These are phyloP conservation scores for Centropus unirufus DNA, from an alignment of 2,113 vertebrate genomes.

Conservation along the genomic window DNA sequence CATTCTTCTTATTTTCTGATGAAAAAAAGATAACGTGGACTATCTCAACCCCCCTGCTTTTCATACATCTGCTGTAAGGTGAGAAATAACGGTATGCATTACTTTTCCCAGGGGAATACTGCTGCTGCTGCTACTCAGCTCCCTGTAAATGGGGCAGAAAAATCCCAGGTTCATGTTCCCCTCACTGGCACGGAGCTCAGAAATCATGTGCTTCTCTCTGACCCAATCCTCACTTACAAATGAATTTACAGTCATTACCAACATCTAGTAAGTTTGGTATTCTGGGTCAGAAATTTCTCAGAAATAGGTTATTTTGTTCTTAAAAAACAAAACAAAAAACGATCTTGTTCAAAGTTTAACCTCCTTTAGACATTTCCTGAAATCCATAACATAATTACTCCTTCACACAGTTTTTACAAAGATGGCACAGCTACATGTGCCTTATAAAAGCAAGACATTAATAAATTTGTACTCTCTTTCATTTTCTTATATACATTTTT, in stretches of 20 bases:
- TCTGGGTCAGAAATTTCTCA: not conserved
- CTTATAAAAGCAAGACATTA: not conserved
- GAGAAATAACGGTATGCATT: not conserved
- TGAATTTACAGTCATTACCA: not conserved
- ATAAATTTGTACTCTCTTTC: not conserved
- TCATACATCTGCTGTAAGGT: not conserved
- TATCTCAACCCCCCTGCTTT: accelerated
- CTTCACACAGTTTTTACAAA: not conserved
- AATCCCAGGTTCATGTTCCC: not conserved
- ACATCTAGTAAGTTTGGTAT: not conserved
- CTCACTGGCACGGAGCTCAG: not conserved
- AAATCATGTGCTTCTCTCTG: not conserved
- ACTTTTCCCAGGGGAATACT: not conserved
- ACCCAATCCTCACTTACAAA: not conserved
- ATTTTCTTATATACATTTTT: not conserved
- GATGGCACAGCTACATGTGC: not conserved
- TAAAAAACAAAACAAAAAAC: not conserved
- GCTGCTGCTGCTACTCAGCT: not conserved
- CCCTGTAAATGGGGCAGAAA: constrained; percentile 25
- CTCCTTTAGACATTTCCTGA: not conserved
- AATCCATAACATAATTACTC: not conserved
- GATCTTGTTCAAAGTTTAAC: not conserved
- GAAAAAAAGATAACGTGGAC: not conserved
- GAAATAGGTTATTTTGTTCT: not conserved
- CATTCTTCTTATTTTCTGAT: not conserved